Conservation (phyloP, 2,113 vertebrate genomes). For the Melanerpes formicivorus region DNA sequence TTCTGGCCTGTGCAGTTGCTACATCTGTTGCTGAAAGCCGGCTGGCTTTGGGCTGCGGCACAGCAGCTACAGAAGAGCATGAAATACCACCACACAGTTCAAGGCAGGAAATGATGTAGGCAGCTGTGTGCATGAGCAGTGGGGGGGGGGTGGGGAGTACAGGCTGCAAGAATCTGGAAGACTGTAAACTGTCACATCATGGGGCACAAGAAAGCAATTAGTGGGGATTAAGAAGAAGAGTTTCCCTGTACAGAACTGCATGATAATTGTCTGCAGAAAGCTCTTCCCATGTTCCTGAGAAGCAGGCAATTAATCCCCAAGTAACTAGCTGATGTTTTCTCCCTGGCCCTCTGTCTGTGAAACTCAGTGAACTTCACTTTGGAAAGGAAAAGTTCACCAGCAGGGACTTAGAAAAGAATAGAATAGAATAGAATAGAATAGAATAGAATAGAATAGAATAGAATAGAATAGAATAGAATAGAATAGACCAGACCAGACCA, state of each 20-base stretch:
- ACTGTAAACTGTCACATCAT: neutral
- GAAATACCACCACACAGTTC: neutral
- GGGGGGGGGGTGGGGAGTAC: neutral
- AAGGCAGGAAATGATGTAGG: slow-evolving; percentile 19
- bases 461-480: neutral
- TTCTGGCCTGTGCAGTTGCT: neutral
- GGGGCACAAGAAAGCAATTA: neutral
- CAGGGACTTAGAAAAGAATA: neutral
- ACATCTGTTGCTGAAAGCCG: neutral
- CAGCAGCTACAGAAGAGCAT: neutral
- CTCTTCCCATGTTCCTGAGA: neutral
- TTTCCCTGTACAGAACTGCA: neutral
- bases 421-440: neutral
- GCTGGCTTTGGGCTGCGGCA: neutral
- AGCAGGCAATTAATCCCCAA: fast-evolving
- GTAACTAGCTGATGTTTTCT: neutral
- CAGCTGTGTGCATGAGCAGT: neutral
- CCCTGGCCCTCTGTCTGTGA: neutral
- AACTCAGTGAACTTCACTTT: neutral
- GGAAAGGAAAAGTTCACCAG: neutral
- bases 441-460: neutral
- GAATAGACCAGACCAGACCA: too few species aligned
- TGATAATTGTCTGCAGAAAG: neutral
- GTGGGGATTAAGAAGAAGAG: neutral
- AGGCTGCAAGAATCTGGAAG: neutral